Evolutionary conservation across 2,113 vertebrate species (phyloP).

Genomic region (Heloderma charlesbogerti): DNA sequence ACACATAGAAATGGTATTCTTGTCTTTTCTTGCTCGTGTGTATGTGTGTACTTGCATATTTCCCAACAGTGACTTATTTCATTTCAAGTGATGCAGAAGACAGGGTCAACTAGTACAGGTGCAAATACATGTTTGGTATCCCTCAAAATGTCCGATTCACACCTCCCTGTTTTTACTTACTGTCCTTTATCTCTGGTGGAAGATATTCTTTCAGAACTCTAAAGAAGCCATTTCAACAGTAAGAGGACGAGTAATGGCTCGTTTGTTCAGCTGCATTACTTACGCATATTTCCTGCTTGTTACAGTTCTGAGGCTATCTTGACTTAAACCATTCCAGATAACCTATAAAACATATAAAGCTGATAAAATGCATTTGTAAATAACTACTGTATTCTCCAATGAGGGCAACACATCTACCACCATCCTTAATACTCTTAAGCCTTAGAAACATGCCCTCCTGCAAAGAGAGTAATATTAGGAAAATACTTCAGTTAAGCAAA

Average conservation of each 20-base stretch:
- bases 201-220: not conserved
- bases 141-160: not conserved
- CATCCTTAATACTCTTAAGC: not conserved
- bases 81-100: not conserved
- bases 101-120: not conserved
- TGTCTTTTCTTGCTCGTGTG: not conserved
- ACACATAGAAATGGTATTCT: not conserved
- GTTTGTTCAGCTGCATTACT: conserved; percentile 70
- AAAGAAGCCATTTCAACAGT: not conserved
- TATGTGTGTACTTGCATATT: not conserved
- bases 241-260: not conserved
- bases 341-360: conserved; percentile 74
- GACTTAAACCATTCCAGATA: conserved; percentile 86
- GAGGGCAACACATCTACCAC: not conserved
- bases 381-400: not conserved
- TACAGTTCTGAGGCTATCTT: conserved; percentile 81
- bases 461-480: not conserved
- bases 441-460: not conserved
- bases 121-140: not conserved
- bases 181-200: not conserved
- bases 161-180: not conserved
- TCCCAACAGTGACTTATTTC: not conserved
- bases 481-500: not conserved
- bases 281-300: conserved; percentile 90
- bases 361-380: not conserved